Base-by-base conservation (phyloP, 2,888 invertebrate species). In the Pachliopta kotzebuea region DNA sequence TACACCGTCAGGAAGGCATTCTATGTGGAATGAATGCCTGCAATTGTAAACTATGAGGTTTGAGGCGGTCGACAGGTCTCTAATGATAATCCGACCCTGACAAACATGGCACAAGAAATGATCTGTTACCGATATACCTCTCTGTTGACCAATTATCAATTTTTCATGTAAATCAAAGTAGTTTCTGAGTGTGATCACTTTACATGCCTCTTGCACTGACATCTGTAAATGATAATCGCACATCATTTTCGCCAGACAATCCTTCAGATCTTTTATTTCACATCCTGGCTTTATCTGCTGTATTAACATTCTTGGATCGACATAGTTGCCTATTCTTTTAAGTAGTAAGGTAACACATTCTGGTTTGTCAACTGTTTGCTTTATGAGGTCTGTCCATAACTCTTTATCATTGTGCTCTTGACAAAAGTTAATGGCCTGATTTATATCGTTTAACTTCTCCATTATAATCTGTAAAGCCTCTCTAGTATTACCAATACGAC, bases 351-450 rank as follows among this genome's bases (percentile, higher is more conserved):
- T 92, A 54, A 94, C 92, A 70, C 93, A 93, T 70, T 96, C 94
- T 17, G 98, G 98, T 79, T 97, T 97, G 74, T 97, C 94, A 6
- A 98, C 92, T 0, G 98, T 97, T 80, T 96, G 95, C 72, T 95
- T 94, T 65, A 99, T 97, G 21, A 99, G 93, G 79, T 98, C 96
- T 67, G 94, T 94, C 99, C 99, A 99, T 24, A 99, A 87, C 78
- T 99, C 98, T 29, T 94, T 93, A 82, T 99, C 99, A 75, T 98
- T 96, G 78, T 98, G 98, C 79, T 99, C 98, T 83, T 98, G 98
- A 83, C 99, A 99, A 90, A 99, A 99, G 64, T 96, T 95, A 62
- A 99, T 98, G 0, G 99, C 99, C 89, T 97, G 96, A 75, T 97
- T 95, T 77, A 99, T 97, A 78, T 99, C 97, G 71, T 95, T 94